Evolutionary conservation across 2,113 vertebrate species (phyloP).

Genomic region (Hypocryptadius cinnamomeus): DNA sequence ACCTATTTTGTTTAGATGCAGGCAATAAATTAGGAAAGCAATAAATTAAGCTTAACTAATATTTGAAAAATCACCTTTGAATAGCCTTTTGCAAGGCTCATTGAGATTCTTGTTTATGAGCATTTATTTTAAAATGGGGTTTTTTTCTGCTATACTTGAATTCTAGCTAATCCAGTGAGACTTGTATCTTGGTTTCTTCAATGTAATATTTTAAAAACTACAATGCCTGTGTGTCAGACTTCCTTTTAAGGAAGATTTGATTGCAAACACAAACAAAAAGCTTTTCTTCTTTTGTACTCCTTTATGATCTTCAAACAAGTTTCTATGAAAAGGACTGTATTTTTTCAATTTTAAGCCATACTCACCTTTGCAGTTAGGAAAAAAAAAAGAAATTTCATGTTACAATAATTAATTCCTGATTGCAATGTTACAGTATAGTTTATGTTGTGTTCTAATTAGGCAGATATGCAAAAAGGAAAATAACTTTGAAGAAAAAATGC

Average conservation of each 20-base stretch:
- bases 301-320: conserved; percentile 66
- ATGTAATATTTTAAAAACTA: conserved; percentile 38
- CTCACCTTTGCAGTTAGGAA: conserved; percentile 35
- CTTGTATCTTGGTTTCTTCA: conserved; percentile 52
- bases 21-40: conserved; percentile 54
- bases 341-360: conserved; percentile 44
- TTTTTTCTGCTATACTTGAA: conserved; percentile 46
- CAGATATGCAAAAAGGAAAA: conserved; percentile 45
- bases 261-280: conserved; percentile 59
- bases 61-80: conserved; percentile 71
- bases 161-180: conserved; percentile 61
- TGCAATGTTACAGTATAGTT: conserved; percentile 29
- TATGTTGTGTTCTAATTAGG: conserved; percentile 21
- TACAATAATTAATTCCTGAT: conserved; percentile 64
- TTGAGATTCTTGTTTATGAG: conserved; percentile 57
- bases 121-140: conserved; percentile 35
- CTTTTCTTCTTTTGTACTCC: conserved; percentile 52
- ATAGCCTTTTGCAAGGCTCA: conserved; percentile 55
- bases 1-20: conserved; percentile 45
- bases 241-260: conserved; percentile 50
- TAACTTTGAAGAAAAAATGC: conserved; percentile 58
- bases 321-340: conserved; percentile 38
- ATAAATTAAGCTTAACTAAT: conserved; percentile 66
- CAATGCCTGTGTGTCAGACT: conserved; percentile 44
- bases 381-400: conserved; percentile 21